Conservation (phyloP, 1,140 invertebrate species). For the Drosophila orosa region DNA sequence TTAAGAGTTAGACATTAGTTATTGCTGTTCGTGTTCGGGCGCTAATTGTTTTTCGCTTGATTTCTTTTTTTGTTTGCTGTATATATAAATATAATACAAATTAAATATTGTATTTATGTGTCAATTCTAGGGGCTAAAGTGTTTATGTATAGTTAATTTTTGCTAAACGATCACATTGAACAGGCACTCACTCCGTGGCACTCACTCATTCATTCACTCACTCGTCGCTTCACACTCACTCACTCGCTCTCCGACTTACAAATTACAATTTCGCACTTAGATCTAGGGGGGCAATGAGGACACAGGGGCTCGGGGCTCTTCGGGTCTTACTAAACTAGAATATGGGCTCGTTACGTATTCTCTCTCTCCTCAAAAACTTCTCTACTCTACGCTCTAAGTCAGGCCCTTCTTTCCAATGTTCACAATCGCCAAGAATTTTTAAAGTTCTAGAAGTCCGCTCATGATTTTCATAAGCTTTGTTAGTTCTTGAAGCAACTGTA, state of each 20-base stretch:
- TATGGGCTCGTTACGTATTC: constrained; percentile 60
- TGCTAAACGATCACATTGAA: constrained; percentile 80
- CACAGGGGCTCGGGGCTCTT: constrained; percentile 5
- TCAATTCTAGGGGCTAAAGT: constrained; percentile 67
- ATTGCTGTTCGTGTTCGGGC: constrained; percentile 51
- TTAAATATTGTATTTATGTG: constrained; percentile 53
- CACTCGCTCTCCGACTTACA: constrained; percentile 54
- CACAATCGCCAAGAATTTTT: not conserved
- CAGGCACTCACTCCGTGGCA: constrained; percentile 48
- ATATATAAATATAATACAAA: constrained; percentile 69
- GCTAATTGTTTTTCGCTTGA: constrained; percentile 18
- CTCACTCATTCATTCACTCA: constrained; percentile 24
- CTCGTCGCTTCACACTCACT: not conserved
- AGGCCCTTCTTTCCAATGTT: not conserved
- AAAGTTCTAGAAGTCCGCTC: constrained; percentile 3
- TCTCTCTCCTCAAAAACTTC: constrained; percentile 43
- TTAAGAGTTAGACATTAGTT: constrained; percentile 67
- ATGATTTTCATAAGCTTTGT: not conserved
- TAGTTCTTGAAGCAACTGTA: not conserved
- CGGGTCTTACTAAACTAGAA: constrained; percentile 41
- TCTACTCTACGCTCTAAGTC: constrained; percentile 18
- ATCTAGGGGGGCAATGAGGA: constrained; percentile 26
- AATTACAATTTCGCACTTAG: constrained; percentile 76
- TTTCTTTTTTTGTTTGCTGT: constrained; percentile 48
- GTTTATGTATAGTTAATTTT: constrained; percentile 78